Evolutionary conservation across 2,113 vertebrate genomes (phyloP).

Genomic region (Telmatochromis brachygnathus): DNA sequence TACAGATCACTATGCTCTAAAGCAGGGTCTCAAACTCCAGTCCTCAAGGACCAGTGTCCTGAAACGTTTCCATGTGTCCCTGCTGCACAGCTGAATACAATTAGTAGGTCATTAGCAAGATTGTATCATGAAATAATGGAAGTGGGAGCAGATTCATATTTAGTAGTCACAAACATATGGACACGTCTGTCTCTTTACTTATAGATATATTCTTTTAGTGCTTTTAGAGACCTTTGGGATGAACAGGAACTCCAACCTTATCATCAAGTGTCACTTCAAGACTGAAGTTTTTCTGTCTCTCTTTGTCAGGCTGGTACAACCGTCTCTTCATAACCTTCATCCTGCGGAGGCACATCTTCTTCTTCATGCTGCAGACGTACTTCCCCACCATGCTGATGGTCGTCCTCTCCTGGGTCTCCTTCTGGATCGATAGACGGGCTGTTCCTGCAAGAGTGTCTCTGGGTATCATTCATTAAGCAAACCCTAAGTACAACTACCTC

Average conservation of each 20-base stretch:
- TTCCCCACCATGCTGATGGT: conserved; percentile 94
- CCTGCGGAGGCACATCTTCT: conserved; percentile 88
- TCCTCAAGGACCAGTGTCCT: neutral
- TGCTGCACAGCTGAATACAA: neutral
- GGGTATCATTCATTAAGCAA: conserved; percentile 58
- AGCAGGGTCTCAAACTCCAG: neutral
- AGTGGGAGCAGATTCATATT: neutral
- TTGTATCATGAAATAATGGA: neutral
- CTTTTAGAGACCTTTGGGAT: neutral
- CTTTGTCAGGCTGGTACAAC: conserved; percentile 84
- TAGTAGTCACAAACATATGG: fast-evolving
- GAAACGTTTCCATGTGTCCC: neutral
- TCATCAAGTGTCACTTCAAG: neutral
- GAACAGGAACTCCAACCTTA: neutral
- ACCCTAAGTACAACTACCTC: neutral
- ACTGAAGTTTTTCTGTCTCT: neutral
- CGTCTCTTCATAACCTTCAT: conserved; percentile 90
- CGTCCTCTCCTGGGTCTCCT: conserved; percentile 90
- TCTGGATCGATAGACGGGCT: conserved; percentile 89
- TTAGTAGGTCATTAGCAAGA: neutral
- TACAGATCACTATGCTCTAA: fast-evolving
- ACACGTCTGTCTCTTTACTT: neutral
- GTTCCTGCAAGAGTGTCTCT: conserved; percentile 87
- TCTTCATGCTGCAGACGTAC: conserved; percentile 92
- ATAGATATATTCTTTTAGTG: neutral